A percentile compares a stretch with the other conserved stretches of the same genome.
phyloP scores from a whole-genome alignment of 1,140 invertebrate species.

The Hormaphis cornu region DNA sequence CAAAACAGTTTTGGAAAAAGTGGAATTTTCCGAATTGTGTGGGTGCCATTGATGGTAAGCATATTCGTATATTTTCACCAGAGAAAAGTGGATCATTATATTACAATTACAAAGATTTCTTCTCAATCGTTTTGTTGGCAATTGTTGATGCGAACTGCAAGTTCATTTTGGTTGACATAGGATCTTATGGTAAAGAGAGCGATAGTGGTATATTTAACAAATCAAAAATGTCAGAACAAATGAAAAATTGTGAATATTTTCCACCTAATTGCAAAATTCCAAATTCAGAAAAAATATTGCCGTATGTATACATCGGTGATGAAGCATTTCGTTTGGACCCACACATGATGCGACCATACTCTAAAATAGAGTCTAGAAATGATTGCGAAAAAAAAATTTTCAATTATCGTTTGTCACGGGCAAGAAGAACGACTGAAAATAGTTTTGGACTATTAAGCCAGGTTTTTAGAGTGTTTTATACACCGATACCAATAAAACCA shows the following conservation, averaged over 20 bases:
- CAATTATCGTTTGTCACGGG: not conserved
- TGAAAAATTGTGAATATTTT: not conserved
- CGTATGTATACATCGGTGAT: not conserved
- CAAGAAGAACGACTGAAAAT: not conserved
- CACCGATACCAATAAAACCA: not conserved
- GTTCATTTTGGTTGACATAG: conserved; percentile 44
- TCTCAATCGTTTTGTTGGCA: conserved; percentile 45
- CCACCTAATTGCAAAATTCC: not conserved
- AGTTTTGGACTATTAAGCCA: not conserved
- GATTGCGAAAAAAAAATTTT: conserved; percentile 34
- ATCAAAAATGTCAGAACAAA: not conserved
- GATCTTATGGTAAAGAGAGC: conserved; percentile 42
- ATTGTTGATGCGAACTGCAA: conserved; percentile 45
- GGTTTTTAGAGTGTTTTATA: not conserved
- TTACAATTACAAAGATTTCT: conserved; percentile 45
- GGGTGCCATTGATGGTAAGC: conserved; percentile 43
- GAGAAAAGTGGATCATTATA: conserved; percentile 40
- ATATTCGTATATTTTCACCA: conserved; percentile 42
- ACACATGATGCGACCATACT: not conserved
- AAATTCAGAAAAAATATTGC: not conserved
- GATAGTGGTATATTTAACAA: conserved; percentile 37
- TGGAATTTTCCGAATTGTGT: conserved; percentile 40
- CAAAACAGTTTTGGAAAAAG: conserved; percentile 39
- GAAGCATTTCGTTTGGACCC: not conserved
- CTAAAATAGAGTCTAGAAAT: not conserved